These are phyloP conservation scores for Oegoconia quadripuncta DNA, from an alignment of 2,888 invertebrate species.

Conservation along the genomic window DNA sequence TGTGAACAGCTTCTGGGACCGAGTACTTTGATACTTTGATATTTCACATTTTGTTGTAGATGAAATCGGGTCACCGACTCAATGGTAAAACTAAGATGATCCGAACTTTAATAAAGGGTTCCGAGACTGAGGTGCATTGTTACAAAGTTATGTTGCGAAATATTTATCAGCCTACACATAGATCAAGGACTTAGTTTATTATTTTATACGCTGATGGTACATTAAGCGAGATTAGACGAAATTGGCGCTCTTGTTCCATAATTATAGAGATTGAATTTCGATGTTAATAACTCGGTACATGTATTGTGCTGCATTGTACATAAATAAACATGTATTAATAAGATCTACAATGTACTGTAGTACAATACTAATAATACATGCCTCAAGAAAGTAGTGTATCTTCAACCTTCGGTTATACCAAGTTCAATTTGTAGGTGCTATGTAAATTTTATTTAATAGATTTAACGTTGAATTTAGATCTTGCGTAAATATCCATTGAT, in stretches of 20 bases:
- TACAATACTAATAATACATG: too few species aligned
- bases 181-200: conserved; percentile 65
- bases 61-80: conserved; percentile 38
- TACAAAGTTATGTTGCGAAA: conserved; percentile 61
- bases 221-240: conserved; percentile 50
- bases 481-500: conserved; percentile 6
- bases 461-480: too few species aligned
- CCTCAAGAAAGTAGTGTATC: too few species aligned
- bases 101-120: conserved; percentile 45
- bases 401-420: too few species aligned
- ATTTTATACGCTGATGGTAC: conserved; percentile 45
- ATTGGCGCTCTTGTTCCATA: conserved; percentile 33
- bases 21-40: conserved; percentile 10
- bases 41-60: conserved; percentile 15
- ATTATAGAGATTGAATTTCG: conserved; percentile 20
- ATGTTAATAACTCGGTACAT: conserved; percentile 18
- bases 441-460: too few species aligned
- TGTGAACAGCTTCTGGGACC: conserved; percentile 14
- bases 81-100: conserved; percentile 41
- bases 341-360: too few species aligned
- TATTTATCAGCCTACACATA: conserved; percentile 50
- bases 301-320: neutral
- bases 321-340: too few species aligned
- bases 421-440: too few species aligned
- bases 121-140: conserved; percentile 44